phyloP scores from a whole-genome alignment of 2,797 vertebrate species.

The Adelosebastes latens region DNA sequence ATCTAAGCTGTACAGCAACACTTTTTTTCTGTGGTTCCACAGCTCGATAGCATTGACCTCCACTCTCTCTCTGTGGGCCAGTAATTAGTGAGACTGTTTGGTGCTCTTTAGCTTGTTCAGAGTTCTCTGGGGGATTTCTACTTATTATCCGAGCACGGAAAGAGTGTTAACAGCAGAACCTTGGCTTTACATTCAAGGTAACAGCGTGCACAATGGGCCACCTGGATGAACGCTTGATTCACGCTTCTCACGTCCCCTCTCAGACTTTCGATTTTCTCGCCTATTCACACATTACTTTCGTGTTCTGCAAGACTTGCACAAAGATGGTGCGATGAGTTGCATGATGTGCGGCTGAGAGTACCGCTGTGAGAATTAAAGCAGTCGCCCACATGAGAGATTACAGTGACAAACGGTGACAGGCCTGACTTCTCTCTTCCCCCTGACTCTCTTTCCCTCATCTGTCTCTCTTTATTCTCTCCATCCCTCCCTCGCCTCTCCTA shows the following conservation, averaged over 20 bases:
- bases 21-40: conserved; percentile 13
- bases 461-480: conserved; percentile 39
- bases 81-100: conserved; percentile 64
- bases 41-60: conserved; percentile 63
- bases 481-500: conserved; percentile 14
- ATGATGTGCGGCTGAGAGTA: conserved; percentile 35
- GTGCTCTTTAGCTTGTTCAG: conserved; percentile 45
- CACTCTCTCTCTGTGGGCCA: conserved; percentile 31
- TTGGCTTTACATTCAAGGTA: conserved; percentile 23
- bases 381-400: conserved; percentile 63
- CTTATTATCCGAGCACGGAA: conserved; percentile 32
- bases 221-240: conserved; percentile 26
- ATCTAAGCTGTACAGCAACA: neutral
- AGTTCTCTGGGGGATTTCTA: conserved; percentile 50
- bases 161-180: conserved; percentile 11
- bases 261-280: conserved; percentile 9
- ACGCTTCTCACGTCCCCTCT: neutral
- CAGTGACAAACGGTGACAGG: conserved; percentile 64
- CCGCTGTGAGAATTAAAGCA: conserved; percentile 57
- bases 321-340: conserved; percentile 39
- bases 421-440: conserved; percentile 34
- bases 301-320: conserved; percentile 33
- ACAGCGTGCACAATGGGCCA: conserved; percentile 11
- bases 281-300: conserved; percentile 53
- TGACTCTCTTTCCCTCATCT: conserved; percentile 34